These are phyloP conservation scores for Darwinula stevensoni DNA, from an alignment of 2,888 invertebrate species.

Conservation along the genomic window DNA sequence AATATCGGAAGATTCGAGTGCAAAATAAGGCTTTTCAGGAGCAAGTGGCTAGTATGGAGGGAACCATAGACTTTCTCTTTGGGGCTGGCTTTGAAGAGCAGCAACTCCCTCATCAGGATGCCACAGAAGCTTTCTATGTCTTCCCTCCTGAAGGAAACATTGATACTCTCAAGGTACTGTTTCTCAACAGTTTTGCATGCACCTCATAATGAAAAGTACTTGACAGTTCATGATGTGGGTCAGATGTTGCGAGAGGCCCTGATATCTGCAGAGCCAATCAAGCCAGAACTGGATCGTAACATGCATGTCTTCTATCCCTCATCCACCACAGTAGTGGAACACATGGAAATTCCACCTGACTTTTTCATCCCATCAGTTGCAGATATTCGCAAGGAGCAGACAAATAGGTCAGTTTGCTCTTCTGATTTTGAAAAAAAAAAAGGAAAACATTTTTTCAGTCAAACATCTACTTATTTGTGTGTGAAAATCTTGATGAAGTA, in stretches of 20 bases:
- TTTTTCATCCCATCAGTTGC: slow-evolving; percentile 54
- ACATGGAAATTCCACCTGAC: slow-evolving; percentile 37
- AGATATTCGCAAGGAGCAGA: slow-evolving; percentile 55
- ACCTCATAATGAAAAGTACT: no score
- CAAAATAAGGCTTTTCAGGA: slow-evolving; percentile 52
- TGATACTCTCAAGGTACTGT: slow-evolving; percentile 10
- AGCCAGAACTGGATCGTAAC: slow-evolving; percentile 49
- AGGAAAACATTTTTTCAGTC: no score
- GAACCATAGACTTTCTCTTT: slow-evolving; percentile 42
- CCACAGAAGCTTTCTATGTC: slow-evolving; percentile 33
- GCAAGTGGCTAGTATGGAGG: slow-evolving; percentile 44
- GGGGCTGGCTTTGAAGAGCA: slow-evolving; percentile 51
- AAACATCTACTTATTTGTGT: no score
- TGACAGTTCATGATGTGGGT: no score
- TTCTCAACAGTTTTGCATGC: no score
- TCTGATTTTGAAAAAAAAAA: no score
- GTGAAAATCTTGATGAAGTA: no score
- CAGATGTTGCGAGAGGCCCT: slow-evolving; percentile 42
- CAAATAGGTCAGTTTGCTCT: slow-evolving; percentile 26
- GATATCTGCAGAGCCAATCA: slow-evolving; percentile 44
- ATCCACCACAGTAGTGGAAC: slow-evolving; percentile 26
- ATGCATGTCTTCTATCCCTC: slow-evolving; percentile 50
- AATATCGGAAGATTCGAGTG: slow-evolving; percentile 64
- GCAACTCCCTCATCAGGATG: slow-evolving; percentile 22
- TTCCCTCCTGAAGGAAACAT: slow-evolving; percentile 19